Evolutionary conservation across 2,113 vertebrate genomes (phyloP).

Genomic region (Centropus bengalensis): DNA sequence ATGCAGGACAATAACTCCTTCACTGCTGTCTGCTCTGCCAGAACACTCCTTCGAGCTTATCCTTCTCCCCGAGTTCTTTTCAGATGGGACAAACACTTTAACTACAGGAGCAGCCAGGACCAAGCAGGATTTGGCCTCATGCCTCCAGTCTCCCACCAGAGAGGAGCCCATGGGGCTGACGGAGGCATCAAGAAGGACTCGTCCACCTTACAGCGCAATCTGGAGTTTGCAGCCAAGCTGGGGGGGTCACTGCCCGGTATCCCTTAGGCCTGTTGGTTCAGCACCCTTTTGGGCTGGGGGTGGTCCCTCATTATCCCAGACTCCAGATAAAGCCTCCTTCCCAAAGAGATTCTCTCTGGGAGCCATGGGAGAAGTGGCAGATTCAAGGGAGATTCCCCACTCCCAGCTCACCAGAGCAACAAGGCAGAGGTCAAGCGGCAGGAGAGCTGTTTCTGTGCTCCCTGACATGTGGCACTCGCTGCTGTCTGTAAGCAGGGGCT

Average conservation of each 20-base stretch:
- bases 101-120: neutral
- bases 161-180: neutral
- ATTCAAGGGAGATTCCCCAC: no score
- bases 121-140: neutral
- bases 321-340: neutral
- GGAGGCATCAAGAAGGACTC: neutral
- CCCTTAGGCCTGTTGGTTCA: neutral
- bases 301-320: neutral
- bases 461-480: fast-evolving
- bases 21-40: neutral
- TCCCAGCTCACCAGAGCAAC: fast-evolving
- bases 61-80: neutral
- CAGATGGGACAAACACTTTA: neutral
- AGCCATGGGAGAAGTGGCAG: neutral
- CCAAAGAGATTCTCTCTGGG: fast-evolving
- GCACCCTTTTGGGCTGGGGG: no score
- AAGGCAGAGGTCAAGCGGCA: fast-evolving
- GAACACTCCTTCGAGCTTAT: neutral
- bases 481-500: neutral
- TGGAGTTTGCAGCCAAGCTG: neutral
- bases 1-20: neutral
- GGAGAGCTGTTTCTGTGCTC: neutral
- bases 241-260: neutral
- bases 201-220: neutral
- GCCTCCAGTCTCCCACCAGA: neutral